Conservation (phyloP, 1,140 invertebrate species). For the Drosophila repletoides region DNA sequence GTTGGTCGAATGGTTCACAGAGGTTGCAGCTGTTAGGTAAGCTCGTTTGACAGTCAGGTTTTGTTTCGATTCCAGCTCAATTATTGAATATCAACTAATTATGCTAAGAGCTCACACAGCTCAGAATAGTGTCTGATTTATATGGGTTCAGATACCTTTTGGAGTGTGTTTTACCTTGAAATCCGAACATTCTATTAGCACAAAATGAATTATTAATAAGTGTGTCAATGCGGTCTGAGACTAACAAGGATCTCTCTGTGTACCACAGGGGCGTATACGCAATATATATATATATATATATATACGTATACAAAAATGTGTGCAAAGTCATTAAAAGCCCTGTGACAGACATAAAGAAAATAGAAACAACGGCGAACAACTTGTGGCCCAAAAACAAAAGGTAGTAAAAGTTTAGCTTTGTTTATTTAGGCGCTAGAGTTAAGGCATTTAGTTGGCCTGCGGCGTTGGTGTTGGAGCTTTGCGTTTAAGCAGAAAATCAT, state of each 20-base stretch:
- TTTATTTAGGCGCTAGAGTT: constrained; percentile 53
- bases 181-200: constrained; percentile 63
- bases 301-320: constrained; percentile 1
- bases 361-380: constrained; percentile 27
- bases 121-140: too few species aligned
- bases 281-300: constrained; percentile 14
- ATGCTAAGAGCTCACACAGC: constrained; percentile 54
- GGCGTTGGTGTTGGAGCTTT: constrained; percentile 17
- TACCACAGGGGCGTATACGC: constrained; percentile 29
- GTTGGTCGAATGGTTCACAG: constrained; percentile 29
- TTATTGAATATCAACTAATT: constrained; percentile 73
- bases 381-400: constrained; percentile 28
- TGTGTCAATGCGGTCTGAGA: constrained; percentile 54
- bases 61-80: constrained; percentile 43
- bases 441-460: neutral
- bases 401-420: constrained; percentile 46
- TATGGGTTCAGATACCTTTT: constrained; percentile 13
- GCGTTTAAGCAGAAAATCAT: constrained; percentile 69
- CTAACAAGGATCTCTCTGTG: constrained; percentile 49
- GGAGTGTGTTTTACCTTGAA: constrained; percentile 29
- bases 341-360: constrained; percentile 47
- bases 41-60: constrained; percentile 8
- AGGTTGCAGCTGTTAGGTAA: constrained; percentile 7
- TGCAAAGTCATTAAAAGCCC: constrained; percentile 46
- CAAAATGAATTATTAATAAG: constrained; percentile 74